Conservation (phyloP, 1,140 invertebrate genomes). For the Atta colombica region DNA sequence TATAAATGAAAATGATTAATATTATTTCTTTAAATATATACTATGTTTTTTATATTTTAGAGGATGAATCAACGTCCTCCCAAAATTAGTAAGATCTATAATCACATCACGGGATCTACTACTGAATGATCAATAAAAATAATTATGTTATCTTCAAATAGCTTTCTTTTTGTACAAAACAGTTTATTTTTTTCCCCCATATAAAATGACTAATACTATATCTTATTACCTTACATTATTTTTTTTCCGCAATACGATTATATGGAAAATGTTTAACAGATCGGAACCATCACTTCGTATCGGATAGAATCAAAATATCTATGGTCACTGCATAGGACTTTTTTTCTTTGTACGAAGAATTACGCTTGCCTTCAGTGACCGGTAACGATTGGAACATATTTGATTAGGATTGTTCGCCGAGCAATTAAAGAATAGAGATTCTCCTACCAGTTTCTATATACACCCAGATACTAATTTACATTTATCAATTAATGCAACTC, state of each 20-base stretch:
- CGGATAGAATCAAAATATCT: conserved; percentile 53
- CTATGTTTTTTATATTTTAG: background rate
- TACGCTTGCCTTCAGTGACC: conserved; percentile 6
- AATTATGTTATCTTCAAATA: conserved; percentile 4
- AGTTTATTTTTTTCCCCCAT: conserved; percentile 72
- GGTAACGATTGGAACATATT: conserved; percentile 40
- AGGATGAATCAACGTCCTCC: background rate
- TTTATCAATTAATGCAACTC: conserved; percentile 45
- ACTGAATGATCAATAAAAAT: background rate
- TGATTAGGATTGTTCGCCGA: conserved; percentile 36
- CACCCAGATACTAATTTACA: conserved; percentile 56
- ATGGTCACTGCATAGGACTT: conserved; percentile 50
- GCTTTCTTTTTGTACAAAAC: conserved; percentile 69
- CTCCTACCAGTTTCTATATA: conserved; percentile 43
- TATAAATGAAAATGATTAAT: conserved; percentile 3
- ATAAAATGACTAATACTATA: conserved; percentile 76
- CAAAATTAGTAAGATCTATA: background rate
- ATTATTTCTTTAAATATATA: background rate
- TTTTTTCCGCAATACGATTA: conserved; percentile 67
- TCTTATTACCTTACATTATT: conserved; percentile 67
- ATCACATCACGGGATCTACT: background rate
- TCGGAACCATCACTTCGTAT: conserved; percentile 49
- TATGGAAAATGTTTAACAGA: conserved; percentile 66
- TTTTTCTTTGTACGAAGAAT: conserved; percentile 27
- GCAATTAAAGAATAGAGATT: conserved; percentile 44